phyloP scores from a whole-genome alignment of 2,113 vertebrate species.

The Ptychochromis oligacanthus region DNA sequence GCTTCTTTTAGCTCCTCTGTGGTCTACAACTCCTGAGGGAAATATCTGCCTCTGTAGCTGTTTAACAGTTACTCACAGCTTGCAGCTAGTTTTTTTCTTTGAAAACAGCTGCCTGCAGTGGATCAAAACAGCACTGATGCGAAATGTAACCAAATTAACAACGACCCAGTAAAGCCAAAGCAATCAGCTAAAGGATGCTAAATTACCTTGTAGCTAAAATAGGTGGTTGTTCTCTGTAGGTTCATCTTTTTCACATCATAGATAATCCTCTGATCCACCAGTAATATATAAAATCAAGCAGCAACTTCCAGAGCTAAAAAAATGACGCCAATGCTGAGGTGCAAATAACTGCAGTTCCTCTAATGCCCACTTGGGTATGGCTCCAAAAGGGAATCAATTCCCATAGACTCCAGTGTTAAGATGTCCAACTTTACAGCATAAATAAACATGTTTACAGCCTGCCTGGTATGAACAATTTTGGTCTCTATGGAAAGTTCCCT shows the following conservation, averaged over 20 bases:
- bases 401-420: neutral
- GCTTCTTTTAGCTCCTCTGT: neutral
- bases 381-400: accelerated
- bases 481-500: neutral
- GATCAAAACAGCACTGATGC: neutral
- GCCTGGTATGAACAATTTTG: neutral
- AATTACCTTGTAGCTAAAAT: neutral
- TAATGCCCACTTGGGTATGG: neutral
- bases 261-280: neutral
- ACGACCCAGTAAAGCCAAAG: accelerated
- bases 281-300: neutral
- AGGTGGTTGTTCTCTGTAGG: accelerated
- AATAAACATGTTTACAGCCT: neutral
- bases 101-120: neutral
- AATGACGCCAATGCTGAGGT: too few relatives aligned
- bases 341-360: neutral
- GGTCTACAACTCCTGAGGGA: neutral
- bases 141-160: neutral
- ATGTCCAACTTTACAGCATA: neutral
- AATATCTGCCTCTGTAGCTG: neutral
- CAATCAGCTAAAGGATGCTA: neutral
- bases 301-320: neutral
- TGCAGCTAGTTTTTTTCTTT: neutral
- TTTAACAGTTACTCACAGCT: neutral
- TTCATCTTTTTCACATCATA: neutral